Conservation (phyloP, 2,797 vertebrate genomes). For the Cygnus olor region DNA sequence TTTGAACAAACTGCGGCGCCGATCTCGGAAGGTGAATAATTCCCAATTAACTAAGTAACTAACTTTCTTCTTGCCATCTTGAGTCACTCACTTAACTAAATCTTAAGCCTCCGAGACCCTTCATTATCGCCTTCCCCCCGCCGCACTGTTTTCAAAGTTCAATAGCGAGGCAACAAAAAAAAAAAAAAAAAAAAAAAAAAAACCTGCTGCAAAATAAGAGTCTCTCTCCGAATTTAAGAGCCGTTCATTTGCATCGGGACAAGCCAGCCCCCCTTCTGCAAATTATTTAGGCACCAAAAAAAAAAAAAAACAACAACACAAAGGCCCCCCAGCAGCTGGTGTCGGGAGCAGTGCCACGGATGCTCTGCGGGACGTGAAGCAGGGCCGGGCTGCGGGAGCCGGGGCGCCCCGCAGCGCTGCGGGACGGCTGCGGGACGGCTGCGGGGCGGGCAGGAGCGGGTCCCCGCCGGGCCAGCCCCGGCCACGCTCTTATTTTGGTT, state of each 20-base stretch:
- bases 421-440: background rate
- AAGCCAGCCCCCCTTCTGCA: background rate
- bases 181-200: too few relatives aligned
- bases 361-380: background rate
- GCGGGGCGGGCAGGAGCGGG: background rate
- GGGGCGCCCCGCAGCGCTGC: background rate
- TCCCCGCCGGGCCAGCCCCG: background rate
- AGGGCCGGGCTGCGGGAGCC: background rate
- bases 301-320: background rate
- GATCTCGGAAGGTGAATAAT: slow-evolving; percentile 63
- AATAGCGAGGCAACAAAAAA: slow-evolving; percentile 67
- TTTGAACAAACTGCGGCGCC: slow-evolving; percentile 30
- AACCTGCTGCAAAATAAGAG: slow-evolving; percentile 77
- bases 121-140: slow-evolving; percentile 54
- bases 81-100: slow-evolving; percentile 56
- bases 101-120: slow-evolving; percentile 54
- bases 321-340: background rate
- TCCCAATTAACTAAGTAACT: slow-evolving; percentile 66
- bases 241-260: slow-evolving; percentile 17
- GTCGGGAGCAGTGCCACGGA: background rate
- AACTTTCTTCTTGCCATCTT: slow-evolving; percentile 53
- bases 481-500: slow-evolving; percentile 80
- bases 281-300: background rate
- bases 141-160: slow-evolving; percentile 71
- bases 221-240: slow-evolving; percentile 66